Percentiles rank a stretch among this genome's conserved stretches.
Evolutionary conservation across 2,113 vertebrate genomes (phyloP).

Genomic region (Syngnathoides biaculeatus): DNA sequence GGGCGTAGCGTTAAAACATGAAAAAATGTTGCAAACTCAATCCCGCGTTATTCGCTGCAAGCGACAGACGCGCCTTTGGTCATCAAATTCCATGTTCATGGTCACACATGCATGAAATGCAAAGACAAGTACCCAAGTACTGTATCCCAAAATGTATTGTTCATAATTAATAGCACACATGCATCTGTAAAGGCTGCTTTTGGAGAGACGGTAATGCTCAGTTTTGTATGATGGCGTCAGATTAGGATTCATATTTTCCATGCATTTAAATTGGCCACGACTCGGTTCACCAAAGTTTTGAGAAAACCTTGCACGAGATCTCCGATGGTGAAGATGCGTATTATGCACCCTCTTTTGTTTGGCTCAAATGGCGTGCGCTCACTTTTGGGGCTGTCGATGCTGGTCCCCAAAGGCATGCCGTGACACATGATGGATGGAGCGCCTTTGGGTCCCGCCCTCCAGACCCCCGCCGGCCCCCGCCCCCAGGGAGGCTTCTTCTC

Average conservation of each 20-base stretch:
- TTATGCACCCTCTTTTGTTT: not conserved
- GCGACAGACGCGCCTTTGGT: not conserved
- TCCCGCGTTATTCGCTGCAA: not conserved
- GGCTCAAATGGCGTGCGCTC: conserved; percentile 16
- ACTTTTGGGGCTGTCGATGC: conserved; percentile 18
- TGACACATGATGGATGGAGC: conserved; percentile 65
- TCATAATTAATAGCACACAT: too few relatives aligned
- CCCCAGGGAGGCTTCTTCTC: conserved; percentile 45
- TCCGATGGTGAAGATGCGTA: not conserved
- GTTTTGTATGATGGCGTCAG: too few relatives aligned
- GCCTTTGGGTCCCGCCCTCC: conserved; percentile 45
- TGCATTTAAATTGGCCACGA: not conserved
- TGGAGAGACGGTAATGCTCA: too few relatives aligned
- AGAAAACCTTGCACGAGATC: not conserved
- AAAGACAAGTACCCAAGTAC: not conserved
- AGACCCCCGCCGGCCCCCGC: conserved; percentile 26
- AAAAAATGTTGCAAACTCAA: not conserved
- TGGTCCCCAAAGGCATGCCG: conserved; percentile 36
- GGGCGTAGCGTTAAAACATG: not conserved
- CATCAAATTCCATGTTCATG: not conserved
- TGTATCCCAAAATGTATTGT: too few relatives aligned
- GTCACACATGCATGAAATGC: not conserved
- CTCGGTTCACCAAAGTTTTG: not conserved
- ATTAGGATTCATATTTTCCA: too few relatives aligned
- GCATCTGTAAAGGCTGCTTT: too few relatives aligned